Conservation (phyloP, 1,140 invertebrate genomes). For the Drosophila pectinifera region DNA sequence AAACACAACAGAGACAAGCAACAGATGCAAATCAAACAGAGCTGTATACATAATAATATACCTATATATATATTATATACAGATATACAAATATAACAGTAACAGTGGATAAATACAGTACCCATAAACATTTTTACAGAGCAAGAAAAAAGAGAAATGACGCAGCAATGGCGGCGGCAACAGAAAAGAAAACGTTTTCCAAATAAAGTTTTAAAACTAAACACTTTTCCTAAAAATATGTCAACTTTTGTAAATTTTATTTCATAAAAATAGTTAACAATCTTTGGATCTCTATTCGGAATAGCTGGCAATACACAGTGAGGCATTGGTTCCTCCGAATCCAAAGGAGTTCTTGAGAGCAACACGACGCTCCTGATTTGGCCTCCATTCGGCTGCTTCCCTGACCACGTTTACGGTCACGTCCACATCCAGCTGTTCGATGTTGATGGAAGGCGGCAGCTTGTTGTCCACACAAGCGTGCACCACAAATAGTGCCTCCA, state of each 20-base stretch:
- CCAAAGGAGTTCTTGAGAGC: conserved; percentile 99
- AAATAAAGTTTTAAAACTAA: conserved; percentile 84
- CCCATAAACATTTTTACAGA: conserved; percentile 76
- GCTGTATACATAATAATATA: conserved; percentile 81
- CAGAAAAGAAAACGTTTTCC: conserved; percentile 77
- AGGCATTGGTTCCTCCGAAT: conserved; percentile 99
- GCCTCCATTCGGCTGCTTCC: conserved; percentile 51
- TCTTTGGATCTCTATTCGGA: background rate
- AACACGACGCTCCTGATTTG: conserved; percentile 86
- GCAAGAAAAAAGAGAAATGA: conserved; percentile 42
- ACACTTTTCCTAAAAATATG: conserved; percentile 78
- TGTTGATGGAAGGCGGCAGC: conserved; percentile 96
- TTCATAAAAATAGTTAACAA: conserved; percentile 42
- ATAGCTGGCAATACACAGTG: conserved; percentile 89
- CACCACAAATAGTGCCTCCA: conserved; percentile 95
- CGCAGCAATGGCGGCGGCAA: conserved; percentile 39
- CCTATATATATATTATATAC: conserved; percentile 69
- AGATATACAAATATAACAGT: conserved; percentile 73
- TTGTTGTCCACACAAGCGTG: conserved; percentile 90
- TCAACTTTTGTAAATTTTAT: conserved; percentile 56
- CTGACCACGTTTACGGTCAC: conserved; percentile 76
- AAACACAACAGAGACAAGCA: conserved; percentile 57
- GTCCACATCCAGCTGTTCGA: conserved; percentile 89
- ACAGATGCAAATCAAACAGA: conserved; percentile 82
- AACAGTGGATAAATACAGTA: conserved; percentile 67